These are phyloP conservation scores for Thinocorus orbignyianus DNA, from an alignment of 2,113 vertebrate genomes.

Conservation along the genomic window DNA sequence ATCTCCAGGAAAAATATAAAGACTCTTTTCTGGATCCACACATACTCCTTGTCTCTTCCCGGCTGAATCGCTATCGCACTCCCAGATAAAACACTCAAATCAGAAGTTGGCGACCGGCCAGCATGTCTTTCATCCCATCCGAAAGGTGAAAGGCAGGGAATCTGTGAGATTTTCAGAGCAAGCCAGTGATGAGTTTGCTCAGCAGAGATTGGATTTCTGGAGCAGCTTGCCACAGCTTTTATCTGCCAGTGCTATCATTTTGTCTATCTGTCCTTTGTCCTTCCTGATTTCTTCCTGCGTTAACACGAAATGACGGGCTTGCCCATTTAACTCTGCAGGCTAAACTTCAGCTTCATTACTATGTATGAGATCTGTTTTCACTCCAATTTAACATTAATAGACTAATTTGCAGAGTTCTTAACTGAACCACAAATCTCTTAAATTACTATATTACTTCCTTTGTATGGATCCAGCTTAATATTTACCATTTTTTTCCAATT, in stretches of 20 bases:
- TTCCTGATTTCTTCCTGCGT: neutral
- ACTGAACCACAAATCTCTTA: constrained; percentile 25
- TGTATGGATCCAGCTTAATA: neutral
- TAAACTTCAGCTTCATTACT: constrained; percentile 61
- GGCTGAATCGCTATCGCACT: neutral
- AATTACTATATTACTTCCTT: constrained; percentile 37
- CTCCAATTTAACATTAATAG: constrained; percentile 51
- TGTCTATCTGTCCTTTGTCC: neutral
- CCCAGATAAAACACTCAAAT: neutral
- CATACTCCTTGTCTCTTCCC: neutral
- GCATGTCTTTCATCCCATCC: constrained; percentile 1
- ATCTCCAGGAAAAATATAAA: neutral
- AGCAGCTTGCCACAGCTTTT: constrained; percentile 36
- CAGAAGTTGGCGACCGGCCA: neutral
- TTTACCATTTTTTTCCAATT: constrained; percentile 13
- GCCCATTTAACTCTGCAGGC: neutral
- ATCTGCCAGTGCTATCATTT: neutral
- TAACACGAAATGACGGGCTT: neutral
- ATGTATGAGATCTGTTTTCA: constrained; percentile 54
- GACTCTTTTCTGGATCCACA: neutral
- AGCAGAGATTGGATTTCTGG: neutral
- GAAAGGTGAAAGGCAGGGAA: neutral
- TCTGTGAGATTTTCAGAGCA: constrained; percentile 32
- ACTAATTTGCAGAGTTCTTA: constrained; percentile 50
- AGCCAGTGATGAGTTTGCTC: neutral